Base-by-base conservation (phyloP, 2,797 vertebrate genomes). In the Tapirus indicus region DNA sequence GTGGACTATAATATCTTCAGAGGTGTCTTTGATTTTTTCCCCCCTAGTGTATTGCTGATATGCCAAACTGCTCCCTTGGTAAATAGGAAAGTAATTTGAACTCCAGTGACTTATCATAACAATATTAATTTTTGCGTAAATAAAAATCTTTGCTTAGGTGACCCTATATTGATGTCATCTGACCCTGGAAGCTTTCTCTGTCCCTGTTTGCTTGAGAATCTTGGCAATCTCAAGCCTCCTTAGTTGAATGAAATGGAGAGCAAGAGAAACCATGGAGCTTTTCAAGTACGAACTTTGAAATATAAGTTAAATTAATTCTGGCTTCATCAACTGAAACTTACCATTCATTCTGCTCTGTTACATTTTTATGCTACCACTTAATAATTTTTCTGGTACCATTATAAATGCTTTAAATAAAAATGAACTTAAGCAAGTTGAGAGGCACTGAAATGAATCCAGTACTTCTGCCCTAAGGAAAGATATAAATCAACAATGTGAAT, bases 61-160 rank as follows among this genome's bases (percentile, higher is more conserved):
- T 58, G 92, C 93, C 98, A 95, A 91, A 80, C 78, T 95, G 18
- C 97, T 96, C 83, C 86, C 96, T 94, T 85, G 79, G 71, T 96
- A 98, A 97, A 86, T 66, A 96, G 75, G 90, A 98, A 97, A 78
- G 92, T 95, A 72, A 58, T 14, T 64, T 97, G n/a, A 66, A 54
- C 96, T 97, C 97, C 96, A 91, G 69, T 93, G 94, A 6, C 0
- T 41, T 68, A 38, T 82, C 66, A 38, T 82, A 82, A 56, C 38
- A 60, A 20, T 44, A 60, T 87, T 88, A 88, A 21, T 77, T 95
- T 98, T 94, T 98, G 80, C 93, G 79, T 91, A 96, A 95, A 94
- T 95, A 95, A 88, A 97, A 88, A 41, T 92, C 97, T 97, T 96
- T 4, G 2, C 27, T 77, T 69, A 62, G 27, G 25, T 83, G 54